Percentiles rank a stretch among this genome's conserved stretches.
Evolutionary conservation across 2,113 vertebrate genomes (phyloP).

Genomic region (Cariama cristata): DNA sequence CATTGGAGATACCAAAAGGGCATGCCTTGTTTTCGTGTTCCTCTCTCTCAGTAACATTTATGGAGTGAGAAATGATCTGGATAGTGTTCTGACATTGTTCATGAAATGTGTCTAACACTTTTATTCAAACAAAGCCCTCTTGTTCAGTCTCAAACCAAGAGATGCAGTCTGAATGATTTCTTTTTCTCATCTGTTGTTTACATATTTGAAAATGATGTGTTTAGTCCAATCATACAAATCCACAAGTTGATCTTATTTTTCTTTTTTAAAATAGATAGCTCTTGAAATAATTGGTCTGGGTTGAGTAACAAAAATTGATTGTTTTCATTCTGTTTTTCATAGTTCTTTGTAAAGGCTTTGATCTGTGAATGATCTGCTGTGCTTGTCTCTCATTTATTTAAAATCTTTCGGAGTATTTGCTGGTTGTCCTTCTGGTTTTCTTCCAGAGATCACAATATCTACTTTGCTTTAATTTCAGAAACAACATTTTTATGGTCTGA

Average conservation of each 20-base stretch:
- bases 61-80: slow-evolving; percentile 70
- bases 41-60: slow-evolving; percentile 69
- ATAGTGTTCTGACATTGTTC: slow-evolving; percentile 18
- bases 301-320: not conserved
- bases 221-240: not conserved
- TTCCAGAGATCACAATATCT: not conserved
- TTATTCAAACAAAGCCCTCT: slow-evolving; percentile 42
- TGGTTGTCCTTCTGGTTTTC: not conserved
- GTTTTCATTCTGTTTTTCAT: not conserved
- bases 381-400: not conserved
- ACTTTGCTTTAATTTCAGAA: not conserved
- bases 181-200: slow-evolving; percentile 53
- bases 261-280: not conserved
- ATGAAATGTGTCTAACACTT: slow-evolving; percentile 23
- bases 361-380: not conserved
- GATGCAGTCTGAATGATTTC: slow-evolving; percentile 42
- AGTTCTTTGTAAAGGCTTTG: not conserved
- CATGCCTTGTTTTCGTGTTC: slow-evolving; percentile 49
- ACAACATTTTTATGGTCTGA: not conserved
- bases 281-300: not conserved
- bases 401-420: not conserved
- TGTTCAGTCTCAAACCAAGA: not conserved
- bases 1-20: not conserved
- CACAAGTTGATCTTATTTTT: not conserved
- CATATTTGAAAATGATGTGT: slow-evolving; percentile 36